phyloP scores from a whole-genome alignment of 2,888 invertebrate genomes.

The Xiphydria camelus region DNA sequence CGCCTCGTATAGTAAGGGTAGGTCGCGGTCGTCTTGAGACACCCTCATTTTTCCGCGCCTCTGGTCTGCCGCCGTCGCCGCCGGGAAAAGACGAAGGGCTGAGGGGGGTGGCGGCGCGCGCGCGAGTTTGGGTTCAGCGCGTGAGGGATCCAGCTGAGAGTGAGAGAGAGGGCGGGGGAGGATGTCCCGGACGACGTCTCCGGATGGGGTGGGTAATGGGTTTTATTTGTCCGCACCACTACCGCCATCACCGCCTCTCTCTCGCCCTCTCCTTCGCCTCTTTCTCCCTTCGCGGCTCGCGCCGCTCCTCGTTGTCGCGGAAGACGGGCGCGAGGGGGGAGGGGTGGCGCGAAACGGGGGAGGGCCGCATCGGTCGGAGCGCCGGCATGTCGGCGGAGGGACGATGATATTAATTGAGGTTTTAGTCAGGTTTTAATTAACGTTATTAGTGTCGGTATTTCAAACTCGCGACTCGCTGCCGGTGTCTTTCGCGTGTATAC shows the following conservation, averaged over 20 bases:
- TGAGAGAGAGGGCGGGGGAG: no score
- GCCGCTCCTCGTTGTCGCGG: slow-evolving; percentile 7
- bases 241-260: slow-evolving; percentile 30
- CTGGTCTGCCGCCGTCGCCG: slow-evolving; percentile 25
- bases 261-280: slow-evolving; percentile 23
- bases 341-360: no score
- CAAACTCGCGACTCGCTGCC: slow-evolving; percentile 4
- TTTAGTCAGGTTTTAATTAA: slow-evolving; percentile 52
- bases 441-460: slow-evolving; percentile 46
- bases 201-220: slow-evolving; percentile 52
- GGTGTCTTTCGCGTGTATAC: slow-evolving; percentile 2
- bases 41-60: slow-evolving; percentile 45
- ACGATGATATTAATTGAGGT: slow-evolving; percentile 53
- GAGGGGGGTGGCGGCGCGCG: slow-evolving; percentile 22
- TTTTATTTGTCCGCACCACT: slow-evolving; percentile 49
- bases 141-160: no score
- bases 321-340: slow-evolving; percentile 17
- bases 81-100: slow-evolving; percentile 38
- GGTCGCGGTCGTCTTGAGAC: slow-evolving; percentile 47
- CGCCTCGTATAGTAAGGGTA: slow-evolving; percentile 45
- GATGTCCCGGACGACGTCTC: slow-evolving; percentile 7
- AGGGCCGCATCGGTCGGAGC: slow-evolving; percentile 6
- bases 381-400: slow-evolving; percentile 21
- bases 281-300: background rate
- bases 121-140: slow-evolving; percentile 23